A percentile compares a stretch with the other conserved stretches of the same genome.
phyloP scores from a whole-genome alignment of 2,888 invertebrate species.

The Chaitophorus viminalis region DNA sequence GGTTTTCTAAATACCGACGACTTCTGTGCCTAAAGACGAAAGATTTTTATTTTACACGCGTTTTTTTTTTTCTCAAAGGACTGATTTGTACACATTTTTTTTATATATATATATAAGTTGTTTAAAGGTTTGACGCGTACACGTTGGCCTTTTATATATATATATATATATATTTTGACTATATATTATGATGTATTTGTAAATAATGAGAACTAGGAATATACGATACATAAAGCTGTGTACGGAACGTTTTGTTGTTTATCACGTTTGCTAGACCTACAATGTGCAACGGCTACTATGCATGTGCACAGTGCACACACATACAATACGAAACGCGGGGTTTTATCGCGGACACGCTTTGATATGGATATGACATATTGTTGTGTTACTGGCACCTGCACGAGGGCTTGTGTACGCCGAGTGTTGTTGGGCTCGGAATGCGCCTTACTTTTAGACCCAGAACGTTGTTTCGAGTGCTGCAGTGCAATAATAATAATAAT shows the following conservation, averaged over 20 bases:
- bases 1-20: not conserved
- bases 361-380: too few species aligned
- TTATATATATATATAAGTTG: constrained; percentile 22
- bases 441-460: too few species aligned
- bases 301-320: too few species aligned
- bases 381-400: too few species aligned
- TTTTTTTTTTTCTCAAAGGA: constrained; percentile 50
- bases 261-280: too few species aligned
- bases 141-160: constrained; percentile 10
- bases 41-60: constrained; percentile 27
- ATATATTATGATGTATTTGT: constrained; percentile 28
- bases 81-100: constrained; percentile 59
- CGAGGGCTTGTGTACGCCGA: too few species aligned
- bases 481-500: too few species aligned
- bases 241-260: not conserved
- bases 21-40: not conserved
- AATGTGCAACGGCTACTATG: too few species aligned
- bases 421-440: too few species aligned
- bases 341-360: too few species aligned
- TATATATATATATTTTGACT: constrained; percentile 44
- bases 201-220: constrained; percentile 34
- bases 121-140: constrained; percentile 21
- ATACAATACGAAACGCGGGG: too few species aligned
- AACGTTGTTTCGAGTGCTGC: too few species aligned
- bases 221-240: constrained; percentile 19